These are phyloP conservation scores for Coptodon bakossiorum DNA, from an alignment of 2,113 vertebrate species.

Conservation along the genomic window DNA sequence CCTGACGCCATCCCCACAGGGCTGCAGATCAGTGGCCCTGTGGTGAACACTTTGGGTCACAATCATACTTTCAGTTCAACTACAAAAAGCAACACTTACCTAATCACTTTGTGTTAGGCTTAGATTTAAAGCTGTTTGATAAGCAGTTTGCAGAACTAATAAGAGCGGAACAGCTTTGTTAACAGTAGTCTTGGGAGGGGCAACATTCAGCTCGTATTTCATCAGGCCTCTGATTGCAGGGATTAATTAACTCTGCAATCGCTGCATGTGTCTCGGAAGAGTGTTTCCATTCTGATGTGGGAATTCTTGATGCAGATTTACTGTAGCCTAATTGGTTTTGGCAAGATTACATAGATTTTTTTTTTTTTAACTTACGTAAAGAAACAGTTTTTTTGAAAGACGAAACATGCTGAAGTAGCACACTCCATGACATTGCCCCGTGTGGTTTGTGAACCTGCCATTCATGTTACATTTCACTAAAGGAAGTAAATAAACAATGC, in stretches of 20 bases:
- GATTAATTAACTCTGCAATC: conserved; percentile 61
- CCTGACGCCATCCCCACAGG: neutral
- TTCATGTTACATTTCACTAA: neutral
- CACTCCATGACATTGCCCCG: neutral
- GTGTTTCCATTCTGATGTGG: conserved; percentile 38
- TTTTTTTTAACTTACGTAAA: conserved; percentile 52
- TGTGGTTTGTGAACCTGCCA: neutral
- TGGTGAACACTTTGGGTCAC: neutral
- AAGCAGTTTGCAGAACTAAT: conserved; percentile 51
- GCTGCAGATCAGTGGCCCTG: neutral
- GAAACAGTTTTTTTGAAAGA: conserved; percentile 50
- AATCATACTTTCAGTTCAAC: neutral
- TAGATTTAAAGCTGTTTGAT: conserved; percentile 23
- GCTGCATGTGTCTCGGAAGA: conserved; percentile 41
- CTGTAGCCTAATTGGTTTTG: conserved; percentile 71
- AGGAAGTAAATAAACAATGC: neutral
- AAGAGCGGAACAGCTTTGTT: conserved; percentile 33
- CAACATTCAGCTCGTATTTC: conserved; percentile 45
- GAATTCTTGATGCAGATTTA: conserved; percentile 52
- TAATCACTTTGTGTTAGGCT: conserved; percentile 3
- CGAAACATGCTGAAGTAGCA: conserved; percentile 4
- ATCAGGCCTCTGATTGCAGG: conserved; percentile 42
- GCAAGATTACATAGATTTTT: conserved; percentile 66
- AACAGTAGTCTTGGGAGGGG: conserved; percentile 49
- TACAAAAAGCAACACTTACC: neutral